Conservation (phyloP, 2,888 invertebrate genomes). For the Physocephala rufipes region DNA sequence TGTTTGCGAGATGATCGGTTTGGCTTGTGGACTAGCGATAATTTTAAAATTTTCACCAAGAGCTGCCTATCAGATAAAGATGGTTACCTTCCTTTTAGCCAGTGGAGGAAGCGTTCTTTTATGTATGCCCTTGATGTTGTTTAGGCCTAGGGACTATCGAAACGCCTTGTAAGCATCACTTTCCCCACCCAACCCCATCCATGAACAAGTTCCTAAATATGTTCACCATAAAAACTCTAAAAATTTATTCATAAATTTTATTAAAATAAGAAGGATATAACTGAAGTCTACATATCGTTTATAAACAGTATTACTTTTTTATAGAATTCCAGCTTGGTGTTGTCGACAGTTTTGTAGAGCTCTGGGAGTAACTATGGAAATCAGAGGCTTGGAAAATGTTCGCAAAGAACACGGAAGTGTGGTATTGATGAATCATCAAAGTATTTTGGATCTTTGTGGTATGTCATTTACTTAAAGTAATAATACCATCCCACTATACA, state of each 20-base stretch:
- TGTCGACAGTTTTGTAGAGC: constrained; percentile 67
- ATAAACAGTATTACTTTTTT: not conserved
- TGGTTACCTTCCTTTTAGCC: constrained; percentile 72
- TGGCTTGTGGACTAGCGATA: constrained; percentile 58
- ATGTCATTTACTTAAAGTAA: constrained; percentile 54
- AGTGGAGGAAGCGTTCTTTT: constrained; percentile 71
- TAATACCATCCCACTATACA: not conserved
- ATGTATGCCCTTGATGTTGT: constrained; percentile 79
- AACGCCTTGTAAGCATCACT: constrained; percentile 83
- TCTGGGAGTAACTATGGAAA: constrained; percentile 76
- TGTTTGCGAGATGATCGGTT: constrained; percentile 59
- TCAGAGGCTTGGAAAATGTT: constrained; percentile 81
- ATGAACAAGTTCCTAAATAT: not conserved
- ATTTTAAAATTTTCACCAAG: constrained; percentile 60
- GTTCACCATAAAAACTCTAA: not conserved
- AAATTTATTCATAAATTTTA: not conserved
- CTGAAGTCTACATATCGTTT: not conserved
- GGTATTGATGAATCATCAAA: constrained; percentile 89
- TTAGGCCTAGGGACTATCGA: constrained; percentile 76
- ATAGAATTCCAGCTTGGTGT: constrained; percentile 76
- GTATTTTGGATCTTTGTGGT: constrained; percentile 85
- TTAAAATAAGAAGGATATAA: no score
- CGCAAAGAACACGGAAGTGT: constrained; percentile 79
- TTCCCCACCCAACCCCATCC: no score
- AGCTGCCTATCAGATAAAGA: constrained; percentile 78